phyloP scores from a whole-genome alignment of 2,888 invertebrate genomes.

The Pantelozetes paolii region DNA sequence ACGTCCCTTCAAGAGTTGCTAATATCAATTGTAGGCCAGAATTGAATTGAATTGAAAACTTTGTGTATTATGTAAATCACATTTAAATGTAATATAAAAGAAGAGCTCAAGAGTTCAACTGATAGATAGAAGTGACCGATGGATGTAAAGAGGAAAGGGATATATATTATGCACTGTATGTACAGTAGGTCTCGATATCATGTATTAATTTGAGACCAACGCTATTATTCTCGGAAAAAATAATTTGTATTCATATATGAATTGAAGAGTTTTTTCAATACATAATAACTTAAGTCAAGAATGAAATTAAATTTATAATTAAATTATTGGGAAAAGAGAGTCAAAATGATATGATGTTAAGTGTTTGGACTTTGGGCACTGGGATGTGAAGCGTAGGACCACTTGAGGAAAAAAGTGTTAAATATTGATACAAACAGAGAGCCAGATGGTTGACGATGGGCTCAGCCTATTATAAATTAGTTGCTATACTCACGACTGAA shows the following conservation, averaged over 20 bases:
- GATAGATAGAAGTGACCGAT: constrained; percentile 19
- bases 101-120: constrained; percentile 9
- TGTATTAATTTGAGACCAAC: not conserved
- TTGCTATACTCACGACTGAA: not conserved
- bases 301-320: constrained; percentile 16
- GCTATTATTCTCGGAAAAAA: not conserved
- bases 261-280: constrained; percentile 13
- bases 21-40: not conserved
- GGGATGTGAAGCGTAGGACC: not conserved
- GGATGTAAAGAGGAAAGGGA: not conserved
- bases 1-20: constrained; percentile 3
- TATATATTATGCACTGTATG: not conserved
- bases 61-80: constrained; percentile 25
- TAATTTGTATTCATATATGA: not conserved
- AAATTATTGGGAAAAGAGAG: not conserved
- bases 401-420: constrained; percentile 35
- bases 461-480: not conserved
- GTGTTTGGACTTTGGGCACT: constrained; percentile 11
- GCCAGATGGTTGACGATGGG: constrained; percentile 18
- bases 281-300: not conserved
- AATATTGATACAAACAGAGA: constrained; percentile 26
- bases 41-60: not conserved
- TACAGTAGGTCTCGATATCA: not conserved
- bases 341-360: not conserved
- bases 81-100: constrained; percentile 11